phyloP scores from a whole-genome alignment of 1,140 invertebrate genomes.

The Ips typographus region DNA sequence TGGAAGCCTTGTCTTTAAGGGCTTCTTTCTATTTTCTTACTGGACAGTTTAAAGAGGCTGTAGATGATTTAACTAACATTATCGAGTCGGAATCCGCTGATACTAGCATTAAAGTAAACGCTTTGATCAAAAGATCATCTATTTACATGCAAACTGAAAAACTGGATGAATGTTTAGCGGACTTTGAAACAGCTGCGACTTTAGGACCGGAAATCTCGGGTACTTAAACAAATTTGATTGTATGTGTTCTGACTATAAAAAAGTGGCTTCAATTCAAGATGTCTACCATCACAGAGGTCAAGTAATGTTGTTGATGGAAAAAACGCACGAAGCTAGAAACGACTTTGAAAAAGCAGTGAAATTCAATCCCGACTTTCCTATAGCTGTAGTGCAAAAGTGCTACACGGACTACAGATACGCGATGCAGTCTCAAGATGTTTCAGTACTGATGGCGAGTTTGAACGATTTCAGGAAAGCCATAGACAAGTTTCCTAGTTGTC shows the following conservation, averaged over 20 bases:
- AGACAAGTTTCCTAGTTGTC: slow-evolving; percentile 77
- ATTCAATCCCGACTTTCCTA: slow-evolving; percentile 78
- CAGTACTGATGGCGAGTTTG: slow-evolving; percentile 62
- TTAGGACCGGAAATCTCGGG: slow-evolving; percentile 80
- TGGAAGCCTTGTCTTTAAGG: slow-evolving; percentile 73
- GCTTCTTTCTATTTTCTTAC: slow-evolving; percentile 81
- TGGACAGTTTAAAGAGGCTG: slow-evolving; percentile 69
- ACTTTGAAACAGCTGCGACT: slow-evolving; percentile 74
- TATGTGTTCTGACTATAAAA: background rate
- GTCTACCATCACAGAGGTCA: slow-evolving; percentile 64
- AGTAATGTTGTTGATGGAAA: slow-evolving; percentile 80
- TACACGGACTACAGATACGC: slow-evolving; percentile 80
- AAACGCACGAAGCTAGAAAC: slow-evolving; percentile 72
- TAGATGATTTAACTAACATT: slow-evolving; percentile 68
- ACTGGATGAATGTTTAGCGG: slow-evolving; percentile 69
- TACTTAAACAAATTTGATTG: slow-evolving; percentile 45
- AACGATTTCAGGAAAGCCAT: slow-evolving; percentile 73
- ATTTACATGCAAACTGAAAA: slow-evolving; percentile 79
- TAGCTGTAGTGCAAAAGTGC: slow-evolving; percentile 85
- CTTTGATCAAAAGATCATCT: slow-evolving; percentile 86
- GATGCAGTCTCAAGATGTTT: slow-evolving; percentile 56
- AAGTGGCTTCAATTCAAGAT: slow-evolving; percentile 37
- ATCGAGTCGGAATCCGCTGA: slow-evolving; percentile 62
- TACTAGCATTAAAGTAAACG: slow-evolving; percentile 74
- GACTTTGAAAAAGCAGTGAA: slow-evolving; percentile 84